These are phyloP conservation scores for Aproaerema taeniolella DNA, from an alignment of 2,888 invertebrate species.

Conservation along the genomic window DNA sequence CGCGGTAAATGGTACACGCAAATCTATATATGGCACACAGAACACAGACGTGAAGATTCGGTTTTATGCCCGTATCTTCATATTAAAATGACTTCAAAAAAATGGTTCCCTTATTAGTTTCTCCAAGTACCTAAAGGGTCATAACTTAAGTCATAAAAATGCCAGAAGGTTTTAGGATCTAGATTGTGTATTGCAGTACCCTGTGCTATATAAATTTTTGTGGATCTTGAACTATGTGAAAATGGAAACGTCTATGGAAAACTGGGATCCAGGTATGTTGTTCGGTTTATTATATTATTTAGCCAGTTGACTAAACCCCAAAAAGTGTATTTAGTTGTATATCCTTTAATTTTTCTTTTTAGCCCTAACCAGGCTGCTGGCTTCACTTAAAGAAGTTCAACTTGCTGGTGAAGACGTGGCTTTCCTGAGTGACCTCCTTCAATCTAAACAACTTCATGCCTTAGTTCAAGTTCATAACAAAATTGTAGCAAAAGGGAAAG, in stretches of 20 bases:
- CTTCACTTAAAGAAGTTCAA: conserved; percentile 89
- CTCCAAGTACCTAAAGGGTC: too few species aligned
- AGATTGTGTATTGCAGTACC: too few species aligned
- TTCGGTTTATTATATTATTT: conserved; percentile 1
- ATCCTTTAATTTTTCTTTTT: conserved; percentile 31
- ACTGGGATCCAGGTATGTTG: conserved; percentile 63
- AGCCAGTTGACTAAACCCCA: neutral
- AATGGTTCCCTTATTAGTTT: too few species aligned
- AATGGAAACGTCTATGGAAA: conserved; percentile 55
- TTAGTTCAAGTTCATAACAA: conserved; percentile 94
- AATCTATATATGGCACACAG: too few species aligned
- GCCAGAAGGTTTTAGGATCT: too few species aligned
- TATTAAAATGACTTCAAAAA: too few species aligned
- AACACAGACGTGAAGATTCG: too few species aligned
- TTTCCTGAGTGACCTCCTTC: conserved; percentile 89
- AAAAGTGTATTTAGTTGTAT: neutral
- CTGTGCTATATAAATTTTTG: neutral
- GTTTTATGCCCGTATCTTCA: too few species aligned
- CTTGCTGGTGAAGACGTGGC: conserved; percentile 91
- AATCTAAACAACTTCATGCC: conserved; percentile 92
- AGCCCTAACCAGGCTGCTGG: conserved; percentile 88
- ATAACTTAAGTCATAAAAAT: too few species aligned
- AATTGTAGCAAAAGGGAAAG: conserved; percentile 88
- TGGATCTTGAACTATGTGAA: conserved; percentile 22
- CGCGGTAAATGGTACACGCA: too few species aligned